Evolutionary conservation across 2,113 vertebrate genomes (phyloP).

Genomic region (Haplochromis burtoni): DNA sequence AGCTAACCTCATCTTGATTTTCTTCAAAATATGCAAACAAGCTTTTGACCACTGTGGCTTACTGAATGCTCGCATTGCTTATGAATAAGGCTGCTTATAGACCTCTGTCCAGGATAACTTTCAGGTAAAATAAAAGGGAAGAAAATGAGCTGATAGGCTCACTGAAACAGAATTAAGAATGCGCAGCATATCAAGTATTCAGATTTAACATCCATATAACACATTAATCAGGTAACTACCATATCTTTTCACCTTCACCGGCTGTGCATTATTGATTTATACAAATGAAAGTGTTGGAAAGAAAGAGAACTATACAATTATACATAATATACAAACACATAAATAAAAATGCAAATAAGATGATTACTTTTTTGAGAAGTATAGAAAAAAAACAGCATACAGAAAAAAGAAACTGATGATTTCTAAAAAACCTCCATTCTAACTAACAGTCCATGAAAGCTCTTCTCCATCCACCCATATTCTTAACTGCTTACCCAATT

Average conservation of each 20-base stretch:
- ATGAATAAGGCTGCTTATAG: neutral
- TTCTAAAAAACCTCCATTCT: neutral
- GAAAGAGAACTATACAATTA: neutral
- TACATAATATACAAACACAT: neutral
- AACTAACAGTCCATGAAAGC: neutral
- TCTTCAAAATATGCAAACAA: neutral
- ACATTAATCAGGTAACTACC: neutral
- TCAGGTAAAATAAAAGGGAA: neutral
- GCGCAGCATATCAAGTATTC: neutral
- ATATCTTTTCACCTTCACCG: neutral
- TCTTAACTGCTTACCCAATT: neutral
- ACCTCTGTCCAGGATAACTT: neutral
- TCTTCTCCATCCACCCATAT: neutral
- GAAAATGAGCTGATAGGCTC: neutral
- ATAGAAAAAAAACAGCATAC: neutral
- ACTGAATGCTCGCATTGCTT: neutral
- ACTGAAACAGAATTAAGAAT: neutral
- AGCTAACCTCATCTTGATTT: neutral
- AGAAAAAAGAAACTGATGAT: neutral
- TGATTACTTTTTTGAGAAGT: neutral
- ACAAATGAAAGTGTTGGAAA: neutral
- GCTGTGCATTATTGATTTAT: neutral
- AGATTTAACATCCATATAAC: neutral
- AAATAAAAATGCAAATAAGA: neutral
- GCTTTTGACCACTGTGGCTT: neutral